Conservation (phyloP, 2,888 invertebrate genomes). For the Lasioglossum lativentre region DNA sequence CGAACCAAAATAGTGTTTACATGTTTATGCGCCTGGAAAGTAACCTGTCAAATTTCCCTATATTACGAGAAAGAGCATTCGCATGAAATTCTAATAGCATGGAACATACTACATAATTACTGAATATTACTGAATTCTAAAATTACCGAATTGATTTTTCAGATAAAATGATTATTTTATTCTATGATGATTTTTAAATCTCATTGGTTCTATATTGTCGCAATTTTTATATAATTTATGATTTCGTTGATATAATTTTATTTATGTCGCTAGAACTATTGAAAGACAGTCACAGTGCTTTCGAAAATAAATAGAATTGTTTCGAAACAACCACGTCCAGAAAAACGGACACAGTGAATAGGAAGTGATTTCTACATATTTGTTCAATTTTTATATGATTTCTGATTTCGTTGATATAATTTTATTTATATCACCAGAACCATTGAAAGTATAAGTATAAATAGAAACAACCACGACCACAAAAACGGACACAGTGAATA, state of each 20-base stretch:
- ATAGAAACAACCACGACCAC: no score
- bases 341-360: background rate
- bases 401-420: background rate
- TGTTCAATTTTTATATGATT: background rate
- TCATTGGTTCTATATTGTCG: no score
- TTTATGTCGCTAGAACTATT: no score
- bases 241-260: background rate
- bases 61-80: background rate
- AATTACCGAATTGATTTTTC: background rate
- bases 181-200: no score
- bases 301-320: background rate
- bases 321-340: no score
- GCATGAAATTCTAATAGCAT: background rate
- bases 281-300: background rate
- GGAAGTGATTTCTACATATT: background rate
- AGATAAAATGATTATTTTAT: no score
- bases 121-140: background rate
- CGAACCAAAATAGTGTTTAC: background rate
- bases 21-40: background rate
- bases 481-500: background rate
- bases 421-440: background rate
- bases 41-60: background rate
- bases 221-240: background rate
- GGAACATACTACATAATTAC: background rate
- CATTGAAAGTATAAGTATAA: background rate